phyloP scores from a whole-genome alignment of 1,140 invertebrate species.

The Chironomus striatipennis region DNA sequence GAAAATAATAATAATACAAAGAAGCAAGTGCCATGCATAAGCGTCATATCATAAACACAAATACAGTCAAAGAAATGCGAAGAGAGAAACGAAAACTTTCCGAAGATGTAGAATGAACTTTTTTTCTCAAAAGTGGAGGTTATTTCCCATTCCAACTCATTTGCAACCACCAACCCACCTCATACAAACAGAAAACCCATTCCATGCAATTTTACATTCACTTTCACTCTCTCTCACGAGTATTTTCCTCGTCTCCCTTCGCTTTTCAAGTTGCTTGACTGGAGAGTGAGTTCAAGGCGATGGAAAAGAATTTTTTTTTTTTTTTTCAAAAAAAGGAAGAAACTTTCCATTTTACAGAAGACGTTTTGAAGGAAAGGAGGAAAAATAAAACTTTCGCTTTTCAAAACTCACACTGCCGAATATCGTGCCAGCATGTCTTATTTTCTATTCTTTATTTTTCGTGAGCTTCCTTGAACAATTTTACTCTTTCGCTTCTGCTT shows the following conservation, averaged over 20 bases:
- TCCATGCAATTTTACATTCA: not conserved
- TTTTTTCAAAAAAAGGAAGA: not conserved
- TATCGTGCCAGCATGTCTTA: not conserved
- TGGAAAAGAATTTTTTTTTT: not conserved
- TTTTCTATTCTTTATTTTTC: not conserved
- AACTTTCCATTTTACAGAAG: slow-evolving; percentile 2
- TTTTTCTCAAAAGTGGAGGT: not conserved
- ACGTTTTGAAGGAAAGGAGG: not conserved
- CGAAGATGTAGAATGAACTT: slow-evolving; percentile 6
- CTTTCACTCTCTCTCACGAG: slow-evolving; percentile 11
- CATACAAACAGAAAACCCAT: not conserved
- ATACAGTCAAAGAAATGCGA: not conserved
- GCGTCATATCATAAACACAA: not conserved
- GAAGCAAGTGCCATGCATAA: not conserved
- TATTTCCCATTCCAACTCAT: not conserved
- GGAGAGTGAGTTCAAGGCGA: slow-evolving; percentile 11
- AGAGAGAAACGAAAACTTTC: not conserved
- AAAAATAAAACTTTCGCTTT: not conserved
- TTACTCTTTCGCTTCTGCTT: too few species aligned
- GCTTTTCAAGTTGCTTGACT: not conserved
- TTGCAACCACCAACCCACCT: not conserved
- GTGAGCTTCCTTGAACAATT: not conserved
- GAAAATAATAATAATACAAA: too few species aligned
- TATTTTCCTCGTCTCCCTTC: not conserved
- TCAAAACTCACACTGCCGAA: not conserved